These are phyloP conservation scores for Drosophila elegans DNA, from an alignment of 1,140 invertebrate species.

Conservation along the genomic window DNA sequence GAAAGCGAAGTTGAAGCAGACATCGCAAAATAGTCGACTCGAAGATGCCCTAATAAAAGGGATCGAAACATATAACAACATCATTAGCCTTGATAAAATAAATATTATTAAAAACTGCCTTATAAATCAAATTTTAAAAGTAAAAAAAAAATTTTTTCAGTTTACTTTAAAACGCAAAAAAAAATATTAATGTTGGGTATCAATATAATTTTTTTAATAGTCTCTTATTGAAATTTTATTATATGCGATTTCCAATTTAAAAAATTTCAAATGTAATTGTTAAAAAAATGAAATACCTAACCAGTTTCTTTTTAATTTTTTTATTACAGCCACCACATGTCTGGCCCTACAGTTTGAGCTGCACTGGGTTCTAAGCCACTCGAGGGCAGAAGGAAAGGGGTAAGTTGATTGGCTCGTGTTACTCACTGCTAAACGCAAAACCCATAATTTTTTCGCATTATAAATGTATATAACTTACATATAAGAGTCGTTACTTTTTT, in stretches of 20 bases:
- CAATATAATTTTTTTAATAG: no score
- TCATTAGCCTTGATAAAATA: not conserved
- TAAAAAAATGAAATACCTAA: not conserved
- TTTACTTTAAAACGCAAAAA: no score
- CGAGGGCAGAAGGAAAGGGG: conserved; percentile 21
- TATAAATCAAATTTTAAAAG: no score
- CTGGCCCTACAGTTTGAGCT: conserved; percentile 37
- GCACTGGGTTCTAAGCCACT: conserved; percentile 19
- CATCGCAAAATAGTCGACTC: not conserved
- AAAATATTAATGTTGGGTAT: no score
- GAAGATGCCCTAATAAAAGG: not conserved
- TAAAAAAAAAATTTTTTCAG: not conserved
- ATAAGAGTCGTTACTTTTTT: conserved; percentile 16
- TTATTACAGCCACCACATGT: conserved; percentile 32
- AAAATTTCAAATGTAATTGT: no score
- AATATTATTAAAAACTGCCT: not conserved
- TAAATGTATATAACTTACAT: conserved; percentile 34
- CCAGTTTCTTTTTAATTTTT: conserved; percentile 2
- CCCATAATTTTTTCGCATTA: conserved; percentile 35
- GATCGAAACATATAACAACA: not conserved
- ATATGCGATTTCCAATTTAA: no score
- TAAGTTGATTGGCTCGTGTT: conserved; percentile 37
- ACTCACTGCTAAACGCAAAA: conserved; percentile 31
- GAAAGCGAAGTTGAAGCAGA: not conserved
- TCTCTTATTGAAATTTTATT: no score